phyloP scores from a whole-genome alignment of 2,113 vertebrate species.

The Malurus cyaneus region DNA sequence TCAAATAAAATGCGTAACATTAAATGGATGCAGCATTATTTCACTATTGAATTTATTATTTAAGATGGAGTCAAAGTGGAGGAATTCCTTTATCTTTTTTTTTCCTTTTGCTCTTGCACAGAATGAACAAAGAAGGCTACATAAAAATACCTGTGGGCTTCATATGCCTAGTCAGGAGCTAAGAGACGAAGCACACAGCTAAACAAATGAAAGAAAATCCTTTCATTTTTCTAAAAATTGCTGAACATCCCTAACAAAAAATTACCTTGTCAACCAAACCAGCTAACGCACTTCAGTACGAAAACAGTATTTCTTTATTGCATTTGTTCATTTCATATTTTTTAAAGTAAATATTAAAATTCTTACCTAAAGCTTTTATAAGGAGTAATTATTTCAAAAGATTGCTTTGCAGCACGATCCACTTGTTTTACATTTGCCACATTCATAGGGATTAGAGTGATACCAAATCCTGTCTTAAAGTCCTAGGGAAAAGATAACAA shows the following conservation, averaged over 20 bases:
- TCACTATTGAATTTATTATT: background rate
- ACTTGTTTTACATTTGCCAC: conserved; percentile 86
- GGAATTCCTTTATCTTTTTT: background rate
- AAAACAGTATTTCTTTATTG: background rate
- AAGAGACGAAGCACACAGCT: background rate
- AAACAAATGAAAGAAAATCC: background rate
- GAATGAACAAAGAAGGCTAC: background rate
- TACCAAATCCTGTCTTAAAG: conserved; percentile 86
- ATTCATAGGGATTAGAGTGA: conserved; percentile 88
- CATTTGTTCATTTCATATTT: background rate
- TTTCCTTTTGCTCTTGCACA: background rate
- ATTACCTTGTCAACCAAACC: background rate
- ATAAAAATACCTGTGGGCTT: background rate
- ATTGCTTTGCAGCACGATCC: conserved; percentile 80
- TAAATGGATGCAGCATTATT: background rate
- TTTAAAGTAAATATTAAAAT: background rate
- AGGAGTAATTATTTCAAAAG: conserved; percentile 96
- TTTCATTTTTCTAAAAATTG: background rate
- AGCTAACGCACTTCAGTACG: background rate
- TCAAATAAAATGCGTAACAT: background rate
- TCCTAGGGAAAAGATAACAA: conserved; percentile 77
- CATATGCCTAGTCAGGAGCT: background rate
- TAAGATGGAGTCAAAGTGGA: background rate
- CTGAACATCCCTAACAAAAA: background rate
- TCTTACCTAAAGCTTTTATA: conserved; percentile 94